Conservation (phyloP, 1,140 invertebrate genomes). For the Drosophila triauraria region DNA sequence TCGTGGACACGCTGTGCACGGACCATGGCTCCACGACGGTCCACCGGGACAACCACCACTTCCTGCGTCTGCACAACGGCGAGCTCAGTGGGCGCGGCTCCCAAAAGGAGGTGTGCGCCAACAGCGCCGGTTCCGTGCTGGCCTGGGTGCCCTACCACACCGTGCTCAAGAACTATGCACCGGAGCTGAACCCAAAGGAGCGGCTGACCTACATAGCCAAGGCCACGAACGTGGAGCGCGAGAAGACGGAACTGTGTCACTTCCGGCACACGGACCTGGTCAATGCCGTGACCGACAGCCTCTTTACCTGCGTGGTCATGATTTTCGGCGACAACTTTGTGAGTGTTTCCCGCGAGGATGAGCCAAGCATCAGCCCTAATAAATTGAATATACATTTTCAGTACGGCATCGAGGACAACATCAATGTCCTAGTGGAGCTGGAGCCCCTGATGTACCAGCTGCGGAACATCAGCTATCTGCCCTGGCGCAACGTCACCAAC, state of each 20-base stretch:
- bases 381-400: slow-evolving; percentile 1
- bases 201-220: slow-evolving; percentile 76
- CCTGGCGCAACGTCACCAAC: slow-evolving; percentile 72
- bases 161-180: slow-evolving; percentile 63
- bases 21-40: slow-evolving; percentile 71
- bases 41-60: slow-evolving; percentile 65
- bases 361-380: too few relatives aligned
- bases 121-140: slow-evolving; percentile 46
- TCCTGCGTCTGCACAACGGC: slow-evolving; percentile 68
- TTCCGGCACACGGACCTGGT: slow-evolving; percentile 77
- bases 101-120: slow-evolving; percentile 61
- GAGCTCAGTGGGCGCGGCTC: slow-evolving; percentile 64
- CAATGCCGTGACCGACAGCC: slow-evolving; percentile 62
- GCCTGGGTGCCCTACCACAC: slow-evolving; percentile 77
- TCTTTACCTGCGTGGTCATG: slow-evolving; percentile 82
- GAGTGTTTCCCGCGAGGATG: slow-evolving; percentile 23
- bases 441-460: slow-evolving; percentile 75
- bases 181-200: slow-evolving; percentile 74
- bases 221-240: slow-evolving; percentile 70
- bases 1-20: slow-evolving; percentile 69
- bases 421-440: slow-evolving; percentile 77
- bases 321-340: slow-evolving; percentile 83
- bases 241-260: slow-evolving; percentile 76
- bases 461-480: slow-evolving; percentile 71
- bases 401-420: slow-evolving; percentile 76